Conservation (phyloP, 2,888 invertebrate genomes). For the Sisyra nigra region DNA sequence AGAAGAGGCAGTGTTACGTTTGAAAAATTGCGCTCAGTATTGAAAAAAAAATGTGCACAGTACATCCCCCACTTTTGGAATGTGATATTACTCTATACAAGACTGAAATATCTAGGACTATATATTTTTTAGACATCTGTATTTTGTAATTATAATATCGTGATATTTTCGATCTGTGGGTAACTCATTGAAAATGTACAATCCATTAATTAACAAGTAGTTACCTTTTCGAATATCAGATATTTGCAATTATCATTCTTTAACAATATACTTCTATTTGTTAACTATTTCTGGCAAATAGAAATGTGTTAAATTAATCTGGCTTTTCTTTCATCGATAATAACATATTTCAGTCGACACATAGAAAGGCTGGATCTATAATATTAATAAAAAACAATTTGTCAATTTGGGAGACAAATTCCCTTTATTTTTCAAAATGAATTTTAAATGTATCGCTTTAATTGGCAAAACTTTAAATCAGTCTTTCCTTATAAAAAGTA, state of each 20-base stretch:
- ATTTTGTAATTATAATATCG: slow-evolving; percentile 2
- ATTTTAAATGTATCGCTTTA: background rate
- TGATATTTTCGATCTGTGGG: background rate
- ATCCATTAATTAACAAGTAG: too few species aligned
- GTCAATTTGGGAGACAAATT: slow-evolving; percentile 1
- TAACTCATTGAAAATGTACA: background rate
- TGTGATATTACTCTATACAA: slow-evolving; percentile 34
- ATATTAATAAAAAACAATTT: background rate
- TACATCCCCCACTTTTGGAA: slow-evolving; percentile 19
- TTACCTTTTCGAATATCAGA: too few species aligned
- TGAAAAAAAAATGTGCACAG: too few species aligned
- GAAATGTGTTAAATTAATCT: background rate
- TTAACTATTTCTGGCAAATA: background rate
- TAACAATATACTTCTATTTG: too few species aligned
- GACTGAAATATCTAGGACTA: slow-evolving; percentile 28
- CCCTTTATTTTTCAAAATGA: background rate
- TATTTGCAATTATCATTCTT: too few species aligned
- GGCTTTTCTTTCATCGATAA: too few species aligned
- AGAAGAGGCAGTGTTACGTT: too few species aligned
- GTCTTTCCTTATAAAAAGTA: slow-evolving; percentile 2
- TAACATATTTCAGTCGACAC: background rate
- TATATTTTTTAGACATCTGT: slow-evolving; percentile 23
- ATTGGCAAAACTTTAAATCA: slow-evolving; percentile 2
- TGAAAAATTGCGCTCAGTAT: too few species aligned
- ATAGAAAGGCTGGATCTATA: background rate